phyloP scores from a whole-genome alignment of 2,888 invertebrate genomes.

The Rhingia campestris region DNA sequence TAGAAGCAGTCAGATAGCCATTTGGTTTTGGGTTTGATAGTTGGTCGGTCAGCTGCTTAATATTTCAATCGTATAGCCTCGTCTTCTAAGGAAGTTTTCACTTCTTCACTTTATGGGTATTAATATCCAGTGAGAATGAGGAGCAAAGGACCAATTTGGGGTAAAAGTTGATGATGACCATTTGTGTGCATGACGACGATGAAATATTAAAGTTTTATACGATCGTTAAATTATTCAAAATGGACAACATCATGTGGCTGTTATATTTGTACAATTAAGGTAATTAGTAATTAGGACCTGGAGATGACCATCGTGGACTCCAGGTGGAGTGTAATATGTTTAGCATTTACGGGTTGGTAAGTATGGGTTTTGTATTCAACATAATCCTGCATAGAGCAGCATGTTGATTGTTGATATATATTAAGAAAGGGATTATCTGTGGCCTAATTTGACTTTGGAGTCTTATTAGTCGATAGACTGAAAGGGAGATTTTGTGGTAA shows the following conservation, averaged over 20 bases:
- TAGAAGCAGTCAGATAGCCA: conserved; percentile 32
- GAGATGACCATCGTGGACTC: neutral
- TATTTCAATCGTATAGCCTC: conserved; percentile 54
- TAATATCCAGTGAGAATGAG: conserved; percentile 11
- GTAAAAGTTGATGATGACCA: conserved; percentile 46
- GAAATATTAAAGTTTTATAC: conserved; percentile 59
- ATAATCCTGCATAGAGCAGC: neutral
- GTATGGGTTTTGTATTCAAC: neutral
- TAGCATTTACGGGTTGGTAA: neutral
- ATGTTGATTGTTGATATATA: no score
- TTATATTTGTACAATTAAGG: conserved; percentile 39
- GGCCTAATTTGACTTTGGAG: no score
- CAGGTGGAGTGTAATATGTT: conserved; percentile 5
- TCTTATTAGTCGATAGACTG: no score
- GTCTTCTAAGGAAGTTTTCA: conserved; percentile 19
- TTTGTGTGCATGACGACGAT: conserved; percentile 30
- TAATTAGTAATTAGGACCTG: conserved; percentile 40
- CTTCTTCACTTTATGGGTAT: conserved; percentile 24
- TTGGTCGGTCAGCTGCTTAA: conserved; percentile 54
- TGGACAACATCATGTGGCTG: conserved; percentile 32
- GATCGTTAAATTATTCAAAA: conserved; percentile 65
- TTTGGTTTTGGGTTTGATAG: conserved; percentile 56
- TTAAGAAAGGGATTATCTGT: no score
- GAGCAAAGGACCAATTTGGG: conserved; percentile 40
- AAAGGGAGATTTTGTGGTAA: no score